These are phyloP conservation scores for Clarias laeviceps DNA, from an alignment of 2,797 vertebrate species.

Conservation along the genomic window DNA sequence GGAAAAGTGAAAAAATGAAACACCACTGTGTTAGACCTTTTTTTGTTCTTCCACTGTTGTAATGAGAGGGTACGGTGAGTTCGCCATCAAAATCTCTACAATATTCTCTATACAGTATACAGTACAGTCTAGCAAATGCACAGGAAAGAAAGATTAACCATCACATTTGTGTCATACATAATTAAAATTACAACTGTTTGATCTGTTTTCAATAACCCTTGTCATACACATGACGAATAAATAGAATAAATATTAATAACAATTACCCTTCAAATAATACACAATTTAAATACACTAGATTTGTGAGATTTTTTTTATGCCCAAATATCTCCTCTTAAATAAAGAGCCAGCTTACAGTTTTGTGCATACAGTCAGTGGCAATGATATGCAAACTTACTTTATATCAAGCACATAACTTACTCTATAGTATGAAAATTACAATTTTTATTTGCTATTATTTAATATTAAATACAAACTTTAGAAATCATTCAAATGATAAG, in stretches of 20 bases:
- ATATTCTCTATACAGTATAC: background rate
- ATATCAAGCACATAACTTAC: too few species aligned
- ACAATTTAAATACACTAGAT: background rate
- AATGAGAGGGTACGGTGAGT: constrained; percentile 47
- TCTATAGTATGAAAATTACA: background rate
- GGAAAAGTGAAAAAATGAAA: background rate
- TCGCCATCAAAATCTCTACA: constrained; percentile 51
- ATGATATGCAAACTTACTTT: background rate
- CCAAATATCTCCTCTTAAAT: background rate
- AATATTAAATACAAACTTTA: background rate
- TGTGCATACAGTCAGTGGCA: background rate
- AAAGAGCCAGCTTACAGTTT: background rate
- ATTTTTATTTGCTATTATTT: background rate
- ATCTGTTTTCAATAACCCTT: background rate
- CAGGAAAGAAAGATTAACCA: background rate
- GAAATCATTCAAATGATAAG: background rate
- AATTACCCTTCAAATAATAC: background rate
- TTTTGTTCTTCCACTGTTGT: background rate
- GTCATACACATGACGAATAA: background rate
- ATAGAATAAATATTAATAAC: background rate
- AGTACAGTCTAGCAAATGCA: background rate
- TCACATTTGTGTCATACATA: background rate
- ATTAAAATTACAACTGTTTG: background rate
- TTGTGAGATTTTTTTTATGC: background rate
- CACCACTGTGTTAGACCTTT: background rate